Evolutionary conservation across 23 tunicate genomes (phyloP).

Genomic region (Aplidium turbinatum): DNA sequence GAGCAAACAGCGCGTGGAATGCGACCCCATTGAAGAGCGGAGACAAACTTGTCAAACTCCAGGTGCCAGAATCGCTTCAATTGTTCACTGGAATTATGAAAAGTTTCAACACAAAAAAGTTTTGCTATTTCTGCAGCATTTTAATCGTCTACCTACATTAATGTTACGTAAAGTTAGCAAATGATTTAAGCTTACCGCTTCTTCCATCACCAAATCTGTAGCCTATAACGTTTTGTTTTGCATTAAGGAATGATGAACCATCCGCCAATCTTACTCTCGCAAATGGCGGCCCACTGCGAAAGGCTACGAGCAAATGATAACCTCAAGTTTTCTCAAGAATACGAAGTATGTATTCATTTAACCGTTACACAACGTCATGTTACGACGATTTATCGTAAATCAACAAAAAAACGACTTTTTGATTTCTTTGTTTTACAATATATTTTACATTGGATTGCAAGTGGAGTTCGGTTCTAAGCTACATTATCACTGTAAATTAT

Average conservation of each 20-base stretch:
- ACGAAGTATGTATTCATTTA: constrained; percentile 78
- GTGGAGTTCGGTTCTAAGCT: too few species aligned
- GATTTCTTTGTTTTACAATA: too few species aligned
- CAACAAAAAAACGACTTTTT: too few species aligned
- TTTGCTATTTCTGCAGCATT: too few species aligned
- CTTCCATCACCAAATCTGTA: neutral
- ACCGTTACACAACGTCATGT: too few species aligned
- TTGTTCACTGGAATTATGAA: neutral
- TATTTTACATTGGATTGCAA: too few species aligned
- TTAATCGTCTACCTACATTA: too few species aligned
- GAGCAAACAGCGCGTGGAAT: constrained; percentile 35
- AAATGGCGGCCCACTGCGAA: constrained; percentile 58
- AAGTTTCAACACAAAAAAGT: neutral
- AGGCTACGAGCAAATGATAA: constrained; percentile 86
- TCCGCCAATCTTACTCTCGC: constrained; percentile 70
- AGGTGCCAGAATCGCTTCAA: constrained; percentile 33
- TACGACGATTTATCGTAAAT: too few species aligned
- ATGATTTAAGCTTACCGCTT: neutral
- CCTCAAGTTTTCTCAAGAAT: constrained; percentile 91
- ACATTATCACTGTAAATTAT: too few species aligned
- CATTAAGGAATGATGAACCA: constrained; percentile 82
- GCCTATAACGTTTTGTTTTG: neutral
- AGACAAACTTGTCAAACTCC: constrained; percentile 75
- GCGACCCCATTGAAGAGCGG: constrained; percentile 88
- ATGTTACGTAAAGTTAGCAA: too few species aligned